Evolutionary conservation across 2,113 vertebrate species (phyloP).

Genomic region (Oceanodroma tethys): DNA sequence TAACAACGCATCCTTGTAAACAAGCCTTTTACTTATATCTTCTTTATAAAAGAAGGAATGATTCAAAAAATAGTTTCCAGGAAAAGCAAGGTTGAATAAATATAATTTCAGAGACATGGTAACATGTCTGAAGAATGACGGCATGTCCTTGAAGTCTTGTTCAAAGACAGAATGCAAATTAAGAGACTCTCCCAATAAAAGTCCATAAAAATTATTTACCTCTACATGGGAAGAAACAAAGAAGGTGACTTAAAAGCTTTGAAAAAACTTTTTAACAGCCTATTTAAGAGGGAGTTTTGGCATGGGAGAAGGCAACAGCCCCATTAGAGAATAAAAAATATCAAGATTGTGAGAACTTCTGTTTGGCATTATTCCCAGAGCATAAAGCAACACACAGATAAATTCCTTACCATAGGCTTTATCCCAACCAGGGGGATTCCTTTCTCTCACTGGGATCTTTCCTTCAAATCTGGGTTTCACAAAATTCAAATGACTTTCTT

Average conservation of each 20-base stretch:
- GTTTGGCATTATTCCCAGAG: slow-evolving; percentile 70
- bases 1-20: background rate
- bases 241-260: slow-evolving; percentile 13
- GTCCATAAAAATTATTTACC: background rate
- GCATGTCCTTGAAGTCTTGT: background rate
- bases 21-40: background rate
- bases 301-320: slow-evolving; percentile 17
- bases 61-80: background rate
- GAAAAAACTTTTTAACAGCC: background rate
- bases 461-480: slow-evolving; percentile 25
- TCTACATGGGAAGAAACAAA: background rate
- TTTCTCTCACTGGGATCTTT: slow-evolving; percentile 31
- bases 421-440: slow-evolving; percentile 20
- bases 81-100: background rate
- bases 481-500: slow-evolving; percentile 25
- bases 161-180: background rate
- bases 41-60: background rate
- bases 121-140: background rate
- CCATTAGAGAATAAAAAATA: slow-evolving; percentile 52
- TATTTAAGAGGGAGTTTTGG: slow-evolving; percentile 8
- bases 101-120: background rate
- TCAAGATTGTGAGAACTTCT: slow-evolving; percentile 70
- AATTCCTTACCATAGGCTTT: slow-evolving; percentile 59
- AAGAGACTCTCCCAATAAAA: background rate
- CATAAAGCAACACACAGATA: slow-evolving; percentile 66